Evolutionary conservation across 1,140 invertebrate genomes (phyloP).

Genomic region (Hermatobates lingyangjiaoensis): DNA sequence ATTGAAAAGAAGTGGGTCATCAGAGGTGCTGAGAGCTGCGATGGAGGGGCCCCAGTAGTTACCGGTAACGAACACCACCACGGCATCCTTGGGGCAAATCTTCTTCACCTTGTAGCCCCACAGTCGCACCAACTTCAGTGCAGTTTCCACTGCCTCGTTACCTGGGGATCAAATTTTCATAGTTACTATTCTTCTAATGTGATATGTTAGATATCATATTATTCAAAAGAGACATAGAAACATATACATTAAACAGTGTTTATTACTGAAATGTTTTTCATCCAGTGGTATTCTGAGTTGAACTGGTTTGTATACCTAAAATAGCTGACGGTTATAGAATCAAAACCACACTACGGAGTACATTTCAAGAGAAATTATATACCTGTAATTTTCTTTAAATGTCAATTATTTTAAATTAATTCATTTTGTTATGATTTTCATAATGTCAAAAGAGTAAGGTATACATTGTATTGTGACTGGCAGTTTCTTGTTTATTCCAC

Average conservation of each 20-base stretch:
- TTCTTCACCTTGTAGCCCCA: constrained; percentile 66
- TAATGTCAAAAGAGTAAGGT: too few species aligned
- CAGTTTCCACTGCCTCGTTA: constrained; percentile 61
- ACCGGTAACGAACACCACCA: constrained; percentile 49
- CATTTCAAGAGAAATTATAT: too few species aligned
- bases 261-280: background rate
- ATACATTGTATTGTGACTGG: too few species aligned
- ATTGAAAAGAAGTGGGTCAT: constrained; percentile 41
- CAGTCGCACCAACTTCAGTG: constrained; percentile 50
- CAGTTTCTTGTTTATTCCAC: too few species aligned
- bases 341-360: too few species aligned
- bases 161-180: constrained; percentile 32
- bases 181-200: too few species aligned
- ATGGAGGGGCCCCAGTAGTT: constrained; percentile 74
- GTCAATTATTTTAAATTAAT: too few species aligned
- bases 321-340: too few species aligned
- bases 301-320: too few species aligned
- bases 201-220: background rate
- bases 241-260: background rate
- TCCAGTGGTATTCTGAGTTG: too few species aligned
- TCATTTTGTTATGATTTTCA: too few species aligned
- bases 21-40: constrained; percentile 58
- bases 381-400: too few species aligned
- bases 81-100: constrained; percentile 46
- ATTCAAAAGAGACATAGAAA: background rate